Base-by-base conservation (phyloP, 2,888 invertebrate genomes). In the Choreutis nemorana region DNA sequence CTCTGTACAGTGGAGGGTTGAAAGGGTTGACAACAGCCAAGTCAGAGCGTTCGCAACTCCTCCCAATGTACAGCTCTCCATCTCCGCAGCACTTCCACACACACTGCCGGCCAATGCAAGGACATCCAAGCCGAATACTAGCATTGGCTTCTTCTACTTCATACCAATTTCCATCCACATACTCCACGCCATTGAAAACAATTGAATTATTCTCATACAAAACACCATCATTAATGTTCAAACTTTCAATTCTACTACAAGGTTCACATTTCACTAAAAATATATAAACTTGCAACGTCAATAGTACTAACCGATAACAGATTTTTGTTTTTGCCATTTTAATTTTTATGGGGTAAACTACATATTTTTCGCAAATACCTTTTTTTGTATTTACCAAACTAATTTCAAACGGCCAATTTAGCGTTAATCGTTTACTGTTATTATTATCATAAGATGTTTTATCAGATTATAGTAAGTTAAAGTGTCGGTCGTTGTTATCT, bases 61-160 rank as follows among this genome's bases (percentile, higher is more conserved):
- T 43, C 24, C 54, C 52, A 6, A 50, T 32, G 27, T 45, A 61
- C 29, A 52, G 55, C 33, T 59, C 48, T 0, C 53, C 54, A 0
- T 29, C 34, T 0, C 37, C 44, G 28, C 77, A 78, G 31, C 77
- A 78, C 39, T 70, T 67, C 55, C 67, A 70, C 13, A 78, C 23
- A 35, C 77, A 77, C 5, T 41, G 36, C 4, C 67, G 51, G 2
- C 50, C 58, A 6, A 71, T 56, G 33, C 77, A 78, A 0, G 77
- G 77, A 23, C 77, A 78, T 0, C 77, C 77, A 2, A 55, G 45
- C 2, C 40, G 40, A 3, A 44, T 22, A 0, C 36, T 33, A 3
- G 38, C 36, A 3, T 52, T 60, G 7, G 61, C 46, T 18, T 55
- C 50, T 8, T 48, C 46, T 2, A 44, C 31, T 24, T 65, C 56